A percentile compares a stretch with the other conserved stretches of the same genome.
phyloP scores from a whole-genome alignment of 2,113 vertebrate genomes.

The Gadus chalcogrammus region DNA sequence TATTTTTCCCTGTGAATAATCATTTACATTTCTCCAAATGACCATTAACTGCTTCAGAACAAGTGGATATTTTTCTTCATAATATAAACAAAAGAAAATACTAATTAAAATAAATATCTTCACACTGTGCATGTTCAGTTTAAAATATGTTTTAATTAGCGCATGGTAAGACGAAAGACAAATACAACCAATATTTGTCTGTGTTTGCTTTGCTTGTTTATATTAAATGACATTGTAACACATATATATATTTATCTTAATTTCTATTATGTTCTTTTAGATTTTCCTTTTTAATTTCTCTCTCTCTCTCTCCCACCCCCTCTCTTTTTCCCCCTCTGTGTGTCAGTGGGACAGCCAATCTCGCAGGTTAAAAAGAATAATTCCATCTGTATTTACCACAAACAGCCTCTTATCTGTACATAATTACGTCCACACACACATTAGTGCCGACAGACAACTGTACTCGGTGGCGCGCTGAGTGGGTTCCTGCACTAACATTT shows the following conservation, averaged over 20 bases:
- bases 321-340: slow-evolving; percentile 39
- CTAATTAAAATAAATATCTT: no score
- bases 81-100: no score
- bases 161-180: no score
- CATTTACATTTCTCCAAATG: no score
- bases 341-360: slow-evolving; percentile 60
- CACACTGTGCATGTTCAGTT: no score
- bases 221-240: no score
- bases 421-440: slow-evolving; percentile 60
- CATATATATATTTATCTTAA: background rate
- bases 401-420: slow-evolving; percentile 65
- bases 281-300: background rate
- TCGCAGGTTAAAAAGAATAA: slow-evolving; percentile 73
- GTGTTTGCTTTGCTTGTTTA: no score
- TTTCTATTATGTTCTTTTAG: background rate
- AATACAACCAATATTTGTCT: no score
- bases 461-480: slow-evolving; percentile 18
- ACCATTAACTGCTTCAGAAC: no score
- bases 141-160: no score
- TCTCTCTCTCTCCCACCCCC: slow-evolving; percentile 11
- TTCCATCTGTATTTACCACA: slow-evolving; percentile 70
- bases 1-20: no score
- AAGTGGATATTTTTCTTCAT: no score
- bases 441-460: slow-evolving; percentile 14
- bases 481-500: slow-evolving; percentile 67